Percentiles rank a stretch among this genome's conserved stretches.
phyloP scores from a whole-genome alignment of 2,797 vertebrate species.

The Trachops cirrhosus region DNA sequence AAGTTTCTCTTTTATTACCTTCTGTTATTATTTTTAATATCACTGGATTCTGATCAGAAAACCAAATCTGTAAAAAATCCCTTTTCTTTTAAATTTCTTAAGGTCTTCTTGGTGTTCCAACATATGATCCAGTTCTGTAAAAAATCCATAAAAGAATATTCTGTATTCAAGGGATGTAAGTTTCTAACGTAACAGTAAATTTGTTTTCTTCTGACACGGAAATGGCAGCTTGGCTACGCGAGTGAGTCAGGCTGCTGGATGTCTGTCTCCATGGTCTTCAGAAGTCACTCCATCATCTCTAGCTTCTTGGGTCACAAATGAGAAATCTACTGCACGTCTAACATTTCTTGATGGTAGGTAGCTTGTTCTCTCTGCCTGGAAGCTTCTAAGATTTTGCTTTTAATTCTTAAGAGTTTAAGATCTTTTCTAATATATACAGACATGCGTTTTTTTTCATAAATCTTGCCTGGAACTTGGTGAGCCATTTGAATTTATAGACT shows the following conservation, averaged over 20 bases:
- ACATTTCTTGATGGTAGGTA: not conserved
- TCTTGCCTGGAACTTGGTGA: not conserved
- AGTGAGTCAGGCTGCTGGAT: not conserved
- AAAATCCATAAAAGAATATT: not conserved
- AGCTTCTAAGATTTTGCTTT: not conserved
- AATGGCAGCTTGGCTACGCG: not conserved
- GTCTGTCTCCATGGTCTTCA: not conserved
- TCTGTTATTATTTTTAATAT: not conserved
- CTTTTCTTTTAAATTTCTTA: not conserved
- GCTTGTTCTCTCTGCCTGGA: not conserved
- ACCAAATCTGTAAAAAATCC: not conserved
- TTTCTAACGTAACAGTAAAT: not conserved
- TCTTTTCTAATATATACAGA: not conserved
- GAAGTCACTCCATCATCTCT: not conserved
- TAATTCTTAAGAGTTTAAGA: not conserved
- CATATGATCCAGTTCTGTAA: not conserved
- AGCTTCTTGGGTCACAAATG: not conserved
- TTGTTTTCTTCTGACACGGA: not conserved
- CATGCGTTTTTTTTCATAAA: conserved; percentile 23
- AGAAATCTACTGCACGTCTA: not conserved
- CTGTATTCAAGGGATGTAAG: not conserved
- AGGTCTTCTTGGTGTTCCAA: not conserved
- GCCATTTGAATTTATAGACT: conserved; percentile 11
- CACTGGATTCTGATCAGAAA: conserved; percentile 4
- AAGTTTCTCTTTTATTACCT: not conserved